A percentile compares a stretch with the other conserved stretches of the same genome.
phyloP scores from a whole-genome alignment of 2,797 vertebrate species.

The Scarus forsteni region DNA sequence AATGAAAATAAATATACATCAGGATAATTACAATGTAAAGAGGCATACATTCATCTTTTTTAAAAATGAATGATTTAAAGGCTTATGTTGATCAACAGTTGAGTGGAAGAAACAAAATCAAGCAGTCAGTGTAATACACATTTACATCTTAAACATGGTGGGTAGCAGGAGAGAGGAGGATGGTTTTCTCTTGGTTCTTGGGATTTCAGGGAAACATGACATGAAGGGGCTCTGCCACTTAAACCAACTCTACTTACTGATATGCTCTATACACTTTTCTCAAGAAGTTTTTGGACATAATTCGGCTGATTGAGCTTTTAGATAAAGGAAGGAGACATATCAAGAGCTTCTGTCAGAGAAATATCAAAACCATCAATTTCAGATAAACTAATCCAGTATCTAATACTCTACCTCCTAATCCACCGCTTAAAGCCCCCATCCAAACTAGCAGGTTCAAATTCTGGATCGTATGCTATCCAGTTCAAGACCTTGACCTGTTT shows the following conservation, averaged over 20 bases:
- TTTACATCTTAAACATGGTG: slow-evolving; percentile 29
- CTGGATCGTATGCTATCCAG: too few relatives aligned
- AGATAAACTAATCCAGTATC: neutral
- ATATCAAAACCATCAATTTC: slow-evolving; percentile 13
- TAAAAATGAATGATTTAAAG: slow-evolving; percentile 31
- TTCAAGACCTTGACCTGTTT: too few relatives aligned
- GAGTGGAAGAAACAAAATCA: slow-evolving; percentile 18
- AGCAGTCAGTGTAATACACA: slow-evolving; percentile 20
- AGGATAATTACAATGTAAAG: slow-evolving; percentile 1
- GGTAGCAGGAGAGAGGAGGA: slow-evolving; percentile 26
- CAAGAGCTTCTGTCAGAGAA: slow-evolving; percentile 56
- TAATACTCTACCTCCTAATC: too few relatives aligned
- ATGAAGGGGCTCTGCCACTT: slow-evolving; percentile 47
- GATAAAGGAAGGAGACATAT: slow-evolving; percentile 77
- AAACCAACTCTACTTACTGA: slow-evolving; percentile 87
- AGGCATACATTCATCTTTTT: slow-evolving; percentile 33
- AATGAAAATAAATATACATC: neutral
- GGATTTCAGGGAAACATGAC: slow-evolving; percentile 51
- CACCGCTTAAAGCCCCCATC: too few relatives aligned
- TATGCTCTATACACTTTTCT: slow-evolving; percentile 91
- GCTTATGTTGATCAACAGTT: slow-evolving; percentile 23
- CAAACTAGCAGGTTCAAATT: too few relatives aligned
- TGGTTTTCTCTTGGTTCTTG: slow-evolving; percentile 21
- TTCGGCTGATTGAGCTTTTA: slow-evolving; percentile 87
- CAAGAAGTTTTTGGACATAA: slow-evolving; percentile 91